Conservation (phyloP, 1,140 invertebrate species). For the Drosophila persimilis region DNA sequence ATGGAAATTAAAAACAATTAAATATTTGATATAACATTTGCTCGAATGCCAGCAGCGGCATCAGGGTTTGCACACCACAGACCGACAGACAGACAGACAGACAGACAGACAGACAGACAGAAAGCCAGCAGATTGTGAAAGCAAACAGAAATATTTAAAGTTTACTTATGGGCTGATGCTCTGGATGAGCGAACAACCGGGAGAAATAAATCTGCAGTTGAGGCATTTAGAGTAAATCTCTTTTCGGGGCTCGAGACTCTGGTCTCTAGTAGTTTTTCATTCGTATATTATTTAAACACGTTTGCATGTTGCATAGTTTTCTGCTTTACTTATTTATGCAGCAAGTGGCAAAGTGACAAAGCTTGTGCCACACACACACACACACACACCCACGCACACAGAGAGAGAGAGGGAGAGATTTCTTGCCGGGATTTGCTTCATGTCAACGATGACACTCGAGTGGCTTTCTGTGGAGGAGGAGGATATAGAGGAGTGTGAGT, state of each 20-base stretch:
- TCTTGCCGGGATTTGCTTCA: slow-evolving; percentile 37
- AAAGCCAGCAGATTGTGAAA: neutral
- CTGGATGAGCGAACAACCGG: neutral
- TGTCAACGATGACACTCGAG: slow-evolving; percentile 36
- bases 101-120: slow-evolving; percentile 16
- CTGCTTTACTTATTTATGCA: slow-evolving; percentile 43
- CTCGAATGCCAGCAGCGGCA: slow-evolving; percentile 15
- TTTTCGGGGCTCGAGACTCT: slow-evolving; percentile 4
- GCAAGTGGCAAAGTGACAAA: slow-evolving; percentile 33
- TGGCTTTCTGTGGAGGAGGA: slow-evolving; percentile 9
- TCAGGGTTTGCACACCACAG: slow-evolving; percentile 20
- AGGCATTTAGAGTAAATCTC: slow-evolving; percentile 33
- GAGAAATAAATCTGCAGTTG: slow-evolving; percentile 7
- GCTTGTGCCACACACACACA: slow-evolving; percentile 14
- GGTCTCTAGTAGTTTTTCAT: slow-evolving; percentile 6
- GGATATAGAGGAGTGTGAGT: neutral
- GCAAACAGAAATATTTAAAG: slow-evolving; percentile 48
- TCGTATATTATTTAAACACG: slow-evolving; percentile 54
- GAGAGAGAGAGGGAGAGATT: slow-evolving; percentile 1
- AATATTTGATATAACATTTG: slow-evolving; percentile 67
- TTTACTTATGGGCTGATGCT: slow-evolving; percentile 22
- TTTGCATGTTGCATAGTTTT: slow-evolving; percentile 41
- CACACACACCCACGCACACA: slow-evolving; percentile 5
- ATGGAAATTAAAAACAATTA: slow-evolving; percentile 70
- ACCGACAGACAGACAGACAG: slow-evolving; percentile 3